phyloP scores from a whole-genome alignment of 2,797 vertebrate genomes.

The Linurgus olivaceus region DNA sequence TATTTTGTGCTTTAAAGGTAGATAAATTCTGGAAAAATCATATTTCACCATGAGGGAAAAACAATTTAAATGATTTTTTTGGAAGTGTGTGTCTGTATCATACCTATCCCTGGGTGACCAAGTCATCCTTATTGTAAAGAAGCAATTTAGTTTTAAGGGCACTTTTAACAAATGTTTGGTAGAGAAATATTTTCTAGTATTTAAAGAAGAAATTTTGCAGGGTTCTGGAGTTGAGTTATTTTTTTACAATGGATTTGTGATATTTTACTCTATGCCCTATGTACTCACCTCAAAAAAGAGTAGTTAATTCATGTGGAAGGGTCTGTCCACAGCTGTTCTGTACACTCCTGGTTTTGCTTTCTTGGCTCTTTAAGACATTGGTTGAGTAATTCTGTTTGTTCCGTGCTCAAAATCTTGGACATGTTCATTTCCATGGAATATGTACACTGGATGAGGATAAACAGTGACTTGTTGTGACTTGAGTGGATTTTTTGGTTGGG shows the following conservation, averaged over 20 bases:
- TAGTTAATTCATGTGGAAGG: neutral
- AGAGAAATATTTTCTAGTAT: neutral
- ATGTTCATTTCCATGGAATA: neutral
- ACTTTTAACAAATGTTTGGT: neutral
- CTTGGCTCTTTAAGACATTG: neutral
- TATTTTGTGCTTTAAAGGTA: constrained; percentile 99
- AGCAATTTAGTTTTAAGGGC: neutral
- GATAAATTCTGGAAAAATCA: neutral
- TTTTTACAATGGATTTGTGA: neutral
- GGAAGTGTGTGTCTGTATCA: neutral
- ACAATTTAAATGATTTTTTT: neutral
- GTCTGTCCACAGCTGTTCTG: neutral
- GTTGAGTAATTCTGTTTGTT: neutral
- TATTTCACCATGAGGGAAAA: neutral
- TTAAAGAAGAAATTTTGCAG: neutral
- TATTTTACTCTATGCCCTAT: neutral
- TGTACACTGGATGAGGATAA: neutral
- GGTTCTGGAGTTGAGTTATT: neutral
- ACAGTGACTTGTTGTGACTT: neutral
- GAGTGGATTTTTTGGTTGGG: neutral
- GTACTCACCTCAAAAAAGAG: neutral
- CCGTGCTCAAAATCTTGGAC: neutral
- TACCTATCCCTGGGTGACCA: neutral
- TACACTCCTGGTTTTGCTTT: neutral
- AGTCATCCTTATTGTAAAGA: neutral